Evolutionary conservation across 2,113 vertebrate species (phyloP).

Genomic region (Himantopus leucocephalus): DNA sequence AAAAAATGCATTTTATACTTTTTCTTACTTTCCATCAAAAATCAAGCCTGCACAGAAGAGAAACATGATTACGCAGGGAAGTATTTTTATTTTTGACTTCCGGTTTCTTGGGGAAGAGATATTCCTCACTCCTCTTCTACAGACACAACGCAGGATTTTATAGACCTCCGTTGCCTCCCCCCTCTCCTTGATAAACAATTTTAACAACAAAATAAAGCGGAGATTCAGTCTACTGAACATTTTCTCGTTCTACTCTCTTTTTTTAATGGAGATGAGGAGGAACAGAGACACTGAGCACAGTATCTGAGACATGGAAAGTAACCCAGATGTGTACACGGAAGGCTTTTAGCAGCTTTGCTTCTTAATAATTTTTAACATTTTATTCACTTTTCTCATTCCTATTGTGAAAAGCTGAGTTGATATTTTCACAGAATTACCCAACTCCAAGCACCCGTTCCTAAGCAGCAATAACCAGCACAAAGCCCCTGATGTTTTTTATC

Average conservation of each 20-base stretch:
- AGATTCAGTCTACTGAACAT: neutral
- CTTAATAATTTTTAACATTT: neutral
- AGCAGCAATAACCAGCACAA: neutral
- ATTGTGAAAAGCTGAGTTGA: accelerated
- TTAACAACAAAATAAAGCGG: neutral
- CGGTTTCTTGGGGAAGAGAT: neutral
- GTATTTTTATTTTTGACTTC: neutral
- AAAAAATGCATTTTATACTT: neutral
- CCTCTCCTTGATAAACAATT: neutral
- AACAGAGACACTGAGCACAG: neutral
- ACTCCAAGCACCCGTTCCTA: accelerated
- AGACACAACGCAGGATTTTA: neutral
- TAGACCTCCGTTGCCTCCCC: accelerated
- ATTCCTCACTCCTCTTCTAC: neutral
- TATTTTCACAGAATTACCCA: neutral
- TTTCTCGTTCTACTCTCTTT: neutral
- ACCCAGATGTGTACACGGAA: neutral
- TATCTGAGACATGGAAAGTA: neutral
- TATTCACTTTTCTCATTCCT: neutral
- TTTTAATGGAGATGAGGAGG: neutral
- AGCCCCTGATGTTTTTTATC: neutral
- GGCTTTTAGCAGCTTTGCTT: neutral
- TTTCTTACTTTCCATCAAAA: neutral
- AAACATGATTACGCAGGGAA: neutral
- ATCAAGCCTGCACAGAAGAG: neutral